Evolutionary conservation across 1,140 invertebrate species (phyloP).

Genomic region (Asobara japonica): DNA sequence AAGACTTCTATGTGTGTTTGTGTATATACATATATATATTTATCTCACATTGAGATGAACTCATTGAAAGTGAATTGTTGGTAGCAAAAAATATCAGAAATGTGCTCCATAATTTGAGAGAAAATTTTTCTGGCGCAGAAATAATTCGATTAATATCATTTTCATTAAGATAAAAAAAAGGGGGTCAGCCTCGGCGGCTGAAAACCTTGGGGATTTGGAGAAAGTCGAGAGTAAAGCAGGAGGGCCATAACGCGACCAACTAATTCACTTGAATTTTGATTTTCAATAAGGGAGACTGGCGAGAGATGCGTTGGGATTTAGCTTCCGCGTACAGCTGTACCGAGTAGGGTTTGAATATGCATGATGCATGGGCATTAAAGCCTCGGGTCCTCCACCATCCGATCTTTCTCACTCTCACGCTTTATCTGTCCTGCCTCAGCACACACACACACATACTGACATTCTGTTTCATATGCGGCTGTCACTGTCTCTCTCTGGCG

Average conservation of each 20-base stretch:
- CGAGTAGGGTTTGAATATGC: slow-evolving; percentile 64
- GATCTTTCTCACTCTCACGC: slow-evolving; percentile 49
- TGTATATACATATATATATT: no score
- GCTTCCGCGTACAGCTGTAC: slow-evolving; percentile 64
- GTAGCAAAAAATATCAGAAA: no score
- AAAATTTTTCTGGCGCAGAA: neutral
- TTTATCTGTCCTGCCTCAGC: slow-evolving; percentile 28
- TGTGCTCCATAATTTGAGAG: no score
- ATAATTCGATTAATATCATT: neutral
- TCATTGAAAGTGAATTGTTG: no score
- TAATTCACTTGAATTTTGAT: slow-evolving; percentile 60
- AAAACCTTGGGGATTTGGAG: slow-evolving; percentile 8
- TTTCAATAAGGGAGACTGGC: slow-evolving; percentile 56
- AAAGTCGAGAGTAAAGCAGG: slow-evolving; percentile 7
- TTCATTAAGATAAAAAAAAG: slow-evolving; percentile 7
- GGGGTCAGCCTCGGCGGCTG: neutral
- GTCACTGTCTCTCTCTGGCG: slow-evolving; percentile 32
- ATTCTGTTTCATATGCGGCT: slow-evolving; percentile 23
- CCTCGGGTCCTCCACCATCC: slow-evolving; percentile 42
- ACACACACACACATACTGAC: slow-evolving; percentile 11
- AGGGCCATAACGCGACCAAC: slow-evolving; percentile 29
- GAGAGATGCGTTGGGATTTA: slow-evolving; percentile 61
- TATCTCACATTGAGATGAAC: no score
- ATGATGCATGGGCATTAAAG: slow-evolving; percentile 67
- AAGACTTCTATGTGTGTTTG: no score